Conservation (phyloP, 2,888 invertebrate species). For the Pollenia amentaria region DNA sequence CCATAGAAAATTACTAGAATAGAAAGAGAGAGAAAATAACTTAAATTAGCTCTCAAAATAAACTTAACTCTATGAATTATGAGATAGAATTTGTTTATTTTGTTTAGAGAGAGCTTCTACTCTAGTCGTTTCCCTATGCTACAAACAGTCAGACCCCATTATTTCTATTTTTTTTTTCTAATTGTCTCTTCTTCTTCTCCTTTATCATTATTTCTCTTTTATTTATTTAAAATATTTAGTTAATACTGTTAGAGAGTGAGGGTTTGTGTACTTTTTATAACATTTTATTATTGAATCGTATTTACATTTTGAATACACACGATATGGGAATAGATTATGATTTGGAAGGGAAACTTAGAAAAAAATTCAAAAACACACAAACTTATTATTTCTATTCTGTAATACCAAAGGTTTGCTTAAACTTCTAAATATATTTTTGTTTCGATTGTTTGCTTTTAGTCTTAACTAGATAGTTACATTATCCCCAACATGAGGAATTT, state of each 20-base stretch:
- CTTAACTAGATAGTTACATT: no score
- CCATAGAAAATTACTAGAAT: background rate
- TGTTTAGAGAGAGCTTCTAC: no score
- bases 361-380: no score
- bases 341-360: background rate
- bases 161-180: background rate
- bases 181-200: background rate
- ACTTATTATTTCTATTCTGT: no score
- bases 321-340: background rate
- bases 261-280: background rate
- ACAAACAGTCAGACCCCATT: slow-evolving; percentile 35
- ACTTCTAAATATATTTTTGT: no score
- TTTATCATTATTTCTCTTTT: background rate
- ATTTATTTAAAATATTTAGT: slow-evolving; percentile 4
- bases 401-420: no score
- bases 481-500: no score
- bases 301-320: slow-evolving; percentile 24
- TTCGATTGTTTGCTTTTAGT: no score
- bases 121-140: background rate
- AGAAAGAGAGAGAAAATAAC: no score
- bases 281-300: slow-evolving; percentile 16
- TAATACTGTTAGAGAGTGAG: slow-evolving; percentile 9
- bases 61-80: no score
- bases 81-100: no score
- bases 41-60: no score